Evolutionary conservation across 1,140 invertebrate genomes (phyloP).

Genomic region (Solenopsis invicta): DNA sequence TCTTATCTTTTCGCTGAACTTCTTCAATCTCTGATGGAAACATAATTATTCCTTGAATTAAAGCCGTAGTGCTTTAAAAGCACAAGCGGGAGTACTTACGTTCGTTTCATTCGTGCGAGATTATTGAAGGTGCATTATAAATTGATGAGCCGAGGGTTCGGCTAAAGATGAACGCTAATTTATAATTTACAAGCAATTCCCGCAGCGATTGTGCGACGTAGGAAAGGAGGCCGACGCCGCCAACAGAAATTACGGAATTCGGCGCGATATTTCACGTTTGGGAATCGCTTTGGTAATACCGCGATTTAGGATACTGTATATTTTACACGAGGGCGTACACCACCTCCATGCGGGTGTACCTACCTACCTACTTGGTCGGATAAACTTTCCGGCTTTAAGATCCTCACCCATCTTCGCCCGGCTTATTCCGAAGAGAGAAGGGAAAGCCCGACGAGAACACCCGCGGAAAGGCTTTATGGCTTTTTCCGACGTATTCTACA

Average conservation of each 20-base stretch:
- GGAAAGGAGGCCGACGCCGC: background rate
- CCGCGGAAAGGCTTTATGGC: conserved; percentile 69
- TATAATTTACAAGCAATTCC: conserved; percentile 55
- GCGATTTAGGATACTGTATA: conserved; percentile 73
- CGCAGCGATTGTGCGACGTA: conserved; percentile 7
- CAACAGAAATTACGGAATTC: conserved; percentile 26
- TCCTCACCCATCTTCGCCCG: conserved; percentile 37
- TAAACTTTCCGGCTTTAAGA: conserved; percentile 77
- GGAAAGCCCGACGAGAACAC: conserved; percentile 69
- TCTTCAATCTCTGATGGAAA: background rate
- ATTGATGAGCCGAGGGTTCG: conserved; percentile 15
- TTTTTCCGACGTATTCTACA: conserved; percentile 54
- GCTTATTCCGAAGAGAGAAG: conserved; percentile 62
- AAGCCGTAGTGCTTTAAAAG: background rate
- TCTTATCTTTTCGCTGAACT: background rate
- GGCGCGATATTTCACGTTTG: conserved; percentile 49
- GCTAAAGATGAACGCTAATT: conserved; percentile 21
- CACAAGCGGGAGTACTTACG: background rate
- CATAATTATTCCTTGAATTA: background rate
- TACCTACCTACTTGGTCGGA: conserved; percentile 66
- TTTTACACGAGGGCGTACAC: conserved; percentile 61
- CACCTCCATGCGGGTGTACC: conserved; percentile 45
- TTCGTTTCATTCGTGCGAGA: background rate
- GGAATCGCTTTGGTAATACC: conserved; percentile 55
- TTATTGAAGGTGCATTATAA: conserved; percentile 22